These are phyloP conservation scores for Pelodytes ibericus DNA, from an alignment of 2,797 vertebrate genomes.

Conservation along the genomic window DNA sequence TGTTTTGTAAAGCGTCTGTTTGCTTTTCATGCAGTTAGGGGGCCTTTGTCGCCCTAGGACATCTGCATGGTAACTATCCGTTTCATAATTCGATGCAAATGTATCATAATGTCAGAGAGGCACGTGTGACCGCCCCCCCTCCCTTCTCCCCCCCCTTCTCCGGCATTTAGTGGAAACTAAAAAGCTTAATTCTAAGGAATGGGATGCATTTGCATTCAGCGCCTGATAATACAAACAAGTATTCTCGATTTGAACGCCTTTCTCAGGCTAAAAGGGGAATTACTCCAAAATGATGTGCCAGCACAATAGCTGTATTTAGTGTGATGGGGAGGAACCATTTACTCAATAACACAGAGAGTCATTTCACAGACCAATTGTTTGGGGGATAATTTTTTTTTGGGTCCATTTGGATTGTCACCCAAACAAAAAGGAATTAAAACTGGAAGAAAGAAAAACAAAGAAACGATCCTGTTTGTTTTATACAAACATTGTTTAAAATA, in stretches of 20 bases:
- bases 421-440: not conserved
- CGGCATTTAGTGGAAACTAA: conserved; percentile 36
- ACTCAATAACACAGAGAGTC: not conserved
- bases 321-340: not conserved
- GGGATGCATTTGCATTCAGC: conserved; percentile 32
- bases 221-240: conserved; percentile 21
- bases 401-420: no score
- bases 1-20: conserved; percentile 67
- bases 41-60: conserved; percentile 65
- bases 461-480: not conserved
- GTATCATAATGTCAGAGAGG: conserved; percentile 59
- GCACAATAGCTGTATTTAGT: not conserved
- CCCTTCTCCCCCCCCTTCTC: not conserved
- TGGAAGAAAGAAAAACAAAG: not conserved
- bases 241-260: conserved; percentile 42
- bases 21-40: conserved; percentile 67
- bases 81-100: conserved; percentile 62
- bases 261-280: conserved; percentile 4
- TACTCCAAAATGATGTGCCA: conserved; percentile 22
- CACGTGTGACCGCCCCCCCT: conserved; percentile 55
- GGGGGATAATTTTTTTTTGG: not conserved
- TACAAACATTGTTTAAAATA: no score
- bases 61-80: conserved; percentile 70
- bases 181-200: conserved; percentile 36
- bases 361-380: not conserved